Evolutionary conservation across 2,797 vertebrate genomes (phyloP).

Genomic region (Sebastes nivosus): DNA sequence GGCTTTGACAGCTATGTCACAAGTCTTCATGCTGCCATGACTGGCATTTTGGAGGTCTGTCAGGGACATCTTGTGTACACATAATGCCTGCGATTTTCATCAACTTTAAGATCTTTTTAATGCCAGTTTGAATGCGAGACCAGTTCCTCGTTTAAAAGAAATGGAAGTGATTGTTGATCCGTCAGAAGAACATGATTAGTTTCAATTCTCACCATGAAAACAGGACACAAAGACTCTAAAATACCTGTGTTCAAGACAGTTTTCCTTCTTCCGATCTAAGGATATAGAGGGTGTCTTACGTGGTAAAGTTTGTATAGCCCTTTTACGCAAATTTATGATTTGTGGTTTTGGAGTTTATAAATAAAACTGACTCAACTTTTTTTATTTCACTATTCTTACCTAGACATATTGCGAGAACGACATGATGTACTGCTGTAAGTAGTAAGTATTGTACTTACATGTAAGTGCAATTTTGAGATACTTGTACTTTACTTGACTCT

Average conservation of each 20-base stretch:
- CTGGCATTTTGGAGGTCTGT: slow-evolving; percentile 73
- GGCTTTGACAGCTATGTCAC: slow-evolving; percentile 58
- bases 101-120: slow-evolving; percentile 54
- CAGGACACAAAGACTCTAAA: background rate
- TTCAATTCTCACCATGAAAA: background rate
- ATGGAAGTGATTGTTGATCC: background rate
- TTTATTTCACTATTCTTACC: background rate
- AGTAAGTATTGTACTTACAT: no score
- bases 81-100: slow-evolving; percentile 59
- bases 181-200: background rate
- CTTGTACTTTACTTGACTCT: no score
- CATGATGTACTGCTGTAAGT: background rate
- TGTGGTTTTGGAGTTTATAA: background rate
- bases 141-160: background rate
- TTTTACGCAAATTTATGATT: background rate
- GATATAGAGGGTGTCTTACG: background rate
- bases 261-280: background rate
- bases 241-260: background rate
- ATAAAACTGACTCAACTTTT: background rate
- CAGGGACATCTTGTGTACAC: slow-evolving; percentile 67
- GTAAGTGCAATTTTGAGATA: no score
- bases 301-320: background rate
- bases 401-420: background rate
- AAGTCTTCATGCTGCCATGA: slow-evolving; percentile 55
- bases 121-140: slow-evolving; percentile 40